These are phyloP conservation scores for Drosophila rufa DNA, from an alignment of 1,140 invertebrate genomes.

Conservation along the genomic window DNA sequence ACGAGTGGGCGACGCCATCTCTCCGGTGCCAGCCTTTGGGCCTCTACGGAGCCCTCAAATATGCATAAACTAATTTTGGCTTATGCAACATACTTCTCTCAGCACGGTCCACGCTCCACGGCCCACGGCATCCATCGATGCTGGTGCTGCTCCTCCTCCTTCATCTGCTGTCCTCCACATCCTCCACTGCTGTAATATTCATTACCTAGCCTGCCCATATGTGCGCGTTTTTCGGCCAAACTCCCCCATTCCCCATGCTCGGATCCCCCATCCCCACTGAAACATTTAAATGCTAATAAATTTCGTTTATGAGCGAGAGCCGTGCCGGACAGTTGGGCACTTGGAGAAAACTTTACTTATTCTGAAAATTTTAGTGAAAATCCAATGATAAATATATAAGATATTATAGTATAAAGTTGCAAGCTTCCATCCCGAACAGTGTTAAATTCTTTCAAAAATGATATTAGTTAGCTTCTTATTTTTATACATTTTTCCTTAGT, in stretches of 20 bases:
- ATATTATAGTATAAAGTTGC: too few species aligned
- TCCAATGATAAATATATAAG: too few species aligned
- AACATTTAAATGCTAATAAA: slow-evolving; percentile 75
- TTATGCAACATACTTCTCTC: slow-evolving; percentile 65
- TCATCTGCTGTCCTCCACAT: background rate
- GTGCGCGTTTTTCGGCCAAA: slow-evolving; percentile 37
- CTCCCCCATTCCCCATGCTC: background rate
- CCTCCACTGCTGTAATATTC: slow-evolving; percentile 57
- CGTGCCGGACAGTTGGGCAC: slow-evolving; percentile 41
- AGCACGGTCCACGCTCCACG: slow-evolving; percentile 23
- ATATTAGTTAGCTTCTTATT: too few species aligned
- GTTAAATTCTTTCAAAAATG: background rate
- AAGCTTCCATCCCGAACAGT: too few species aligned
- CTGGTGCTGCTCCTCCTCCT: slow-evolving; percentile 1
- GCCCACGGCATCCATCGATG: slow-evolving; percentile 43
- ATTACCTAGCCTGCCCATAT: slow-evolving; percentile 59
- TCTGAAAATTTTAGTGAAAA: too few species aligned
- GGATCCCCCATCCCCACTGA: slow-evolving; percentile 26
- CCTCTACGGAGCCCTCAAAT: slow-evolving; percentile 48
- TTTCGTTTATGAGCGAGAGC: slow-evolving; percentile 62
- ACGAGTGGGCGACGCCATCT: slow-evolving; percentile 5
- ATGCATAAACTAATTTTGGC: slow-evolving; percentile 70
- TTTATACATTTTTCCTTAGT: background rate
- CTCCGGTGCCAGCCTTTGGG: slow-evolving; percentile 9
- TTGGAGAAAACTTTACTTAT: background rate